Evolutionary conservation across 2,888 invertebrate species (phyloP), one percentile per base, ranked within the genome.

Genomic region (Polyommatus iphigenia): DNA sequence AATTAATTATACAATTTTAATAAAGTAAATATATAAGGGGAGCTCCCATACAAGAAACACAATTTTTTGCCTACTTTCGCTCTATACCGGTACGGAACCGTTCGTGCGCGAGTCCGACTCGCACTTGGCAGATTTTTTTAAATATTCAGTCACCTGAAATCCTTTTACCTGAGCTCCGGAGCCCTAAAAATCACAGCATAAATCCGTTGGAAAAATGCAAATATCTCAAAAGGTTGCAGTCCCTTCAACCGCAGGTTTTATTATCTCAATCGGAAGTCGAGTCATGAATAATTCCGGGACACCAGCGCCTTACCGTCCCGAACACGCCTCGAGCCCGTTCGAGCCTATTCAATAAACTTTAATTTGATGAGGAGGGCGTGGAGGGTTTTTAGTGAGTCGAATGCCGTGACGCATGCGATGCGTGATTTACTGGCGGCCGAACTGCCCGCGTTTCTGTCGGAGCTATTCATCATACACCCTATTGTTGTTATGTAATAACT

Each of bases 261-360:
- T 80, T 87, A 88, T 89, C 90, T 89, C 90, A 89, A 90, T 90
- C 87, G 89, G 84, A 86, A 87, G 85, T 87, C 85, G 85, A 87
- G 86, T 88, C 90, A 90, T 90, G 89, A 90, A 90, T 90, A n/a
- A n/a, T n/a, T n/a, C n/a, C n/a, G n/a, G n/a, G n/a, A n/a, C n/a
- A n/a, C n/a, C n/a, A 90, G 50, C 15, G 57, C n/a, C n/a, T n/a
- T n/a, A n/a, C n/a, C n/a, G n/a, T n/a, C n/a, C n/a, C n/a, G n/a
- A n/a, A n/a, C n/a, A n/a, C n/a, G n/a, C n/a, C n/a, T n/a, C n/a
- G n/a, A n/a, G n/a, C n/a, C n/a, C 50, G 62, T 73, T 78, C 71
- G 73, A 72, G 76, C 83, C 83, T 82, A 86, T 86, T 87, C 84
- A 86, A 87, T 86, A 82, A 87, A 87, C 85, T 88, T 87, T 86